phyloP scores from a whole-genome alignment of 64 coral and sea anemone genomes.

The Astreopora myriophthalma region DNA sequence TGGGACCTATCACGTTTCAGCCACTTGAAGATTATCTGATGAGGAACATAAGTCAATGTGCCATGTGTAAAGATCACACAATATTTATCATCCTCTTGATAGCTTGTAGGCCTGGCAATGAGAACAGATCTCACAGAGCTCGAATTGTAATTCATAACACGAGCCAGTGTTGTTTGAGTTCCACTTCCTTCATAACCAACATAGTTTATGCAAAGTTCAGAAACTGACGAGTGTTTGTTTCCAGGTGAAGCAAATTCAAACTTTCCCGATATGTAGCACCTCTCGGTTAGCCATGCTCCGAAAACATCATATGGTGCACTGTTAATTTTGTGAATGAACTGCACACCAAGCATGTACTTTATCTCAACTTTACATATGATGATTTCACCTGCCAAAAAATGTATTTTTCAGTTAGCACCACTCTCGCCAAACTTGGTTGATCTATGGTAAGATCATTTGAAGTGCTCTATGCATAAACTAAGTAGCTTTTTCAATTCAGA shows the following conservation, averaged over 20 bases:
- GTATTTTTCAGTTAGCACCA: too few species aligned
- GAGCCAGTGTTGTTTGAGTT: constrained; percentile 34
- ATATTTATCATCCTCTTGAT: not conserved
- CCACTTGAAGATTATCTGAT: constrained; percentile 81
- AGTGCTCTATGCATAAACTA: too few species aligned
- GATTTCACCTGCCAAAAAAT: constrained; percentile 70
- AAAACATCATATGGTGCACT: constrained; percentile 91
- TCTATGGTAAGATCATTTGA: too few species aligned
- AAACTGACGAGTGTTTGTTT: constrained; percentile 53
- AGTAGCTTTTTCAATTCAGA: too few species aligned
- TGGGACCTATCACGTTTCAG: not conserved
- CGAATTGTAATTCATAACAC: constrained; percentile 74
- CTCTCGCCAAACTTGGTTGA: too few species aligned
- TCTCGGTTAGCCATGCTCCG: constrained; percentile 81
- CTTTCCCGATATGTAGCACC: constrained; percentile 70
- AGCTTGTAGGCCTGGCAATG: constrained; percentile 41
- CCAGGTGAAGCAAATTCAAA: constrained; percentile 76
- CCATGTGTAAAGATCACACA: constrained; percentile 90
- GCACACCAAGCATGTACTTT: not conserved
- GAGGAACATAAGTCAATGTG: constrained; percentile 70
- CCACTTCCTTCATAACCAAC: not conserved
- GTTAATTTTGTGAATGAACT: constrained; percentile 34
- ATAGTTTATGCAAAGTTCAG: constrained; percentile 83
- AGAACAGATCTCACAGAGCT: constrained; percentile 84
- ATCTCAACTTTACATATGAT: constrained; percentile 54